Percentiles rank a stretch among this genome's conserved stretches.
phyloP scores from a whole-genome alignment of 53 echinoderm and acorn worm genomes.

The Arbacia lixula region DNA sequence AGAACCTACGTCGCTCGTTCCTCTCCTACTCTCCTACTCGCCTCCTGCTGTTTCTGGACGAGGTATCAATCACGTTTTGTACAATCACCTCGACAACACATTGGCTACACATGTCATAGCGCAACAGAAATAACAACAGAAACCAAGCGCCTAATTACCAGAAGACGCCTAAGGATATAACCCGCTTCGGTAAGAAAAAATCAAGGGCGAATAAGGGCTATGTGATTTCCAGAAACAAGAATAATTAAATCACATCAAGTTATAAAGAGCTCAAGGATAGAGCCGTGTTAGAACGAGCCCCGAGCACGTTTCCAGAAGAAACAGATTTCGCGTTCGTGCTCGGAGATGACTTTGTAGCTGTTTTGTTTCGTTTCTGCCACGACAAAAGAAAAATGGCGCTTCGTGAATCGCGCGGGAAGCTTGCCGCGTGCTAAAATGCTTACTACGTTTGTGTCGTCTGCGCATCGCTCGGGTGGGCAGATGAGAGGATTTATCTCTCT shows the following conservation, averaged over 20 bases:
- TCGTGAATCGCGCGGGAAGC: no score
- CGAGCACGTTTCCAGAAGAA: neutral
- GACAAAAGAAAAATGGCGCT: neutral
- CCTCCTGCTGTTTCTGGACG: no score
- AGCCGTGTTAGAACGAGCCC: conserved; percentile 11
- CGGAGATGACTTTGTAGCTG: neutral
- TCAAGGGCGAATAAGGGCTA: no score
- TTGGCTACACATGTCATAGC: no score
- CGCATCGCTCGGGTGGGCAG: no score
- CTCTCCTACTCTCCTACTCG: no score
- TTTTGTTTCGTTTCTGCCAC: neutral
- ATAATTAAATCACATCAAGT: conserved; percentile 39
- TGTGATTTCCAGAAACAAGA: conserved; percentile 30
- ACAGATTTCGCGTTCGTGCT: conserved; percentile 18
- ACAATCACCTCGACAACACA: neutral
- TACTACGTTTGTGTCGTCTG: no score
- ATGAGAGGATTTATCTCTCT: neutral
- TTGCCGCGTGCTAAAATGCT: no score
- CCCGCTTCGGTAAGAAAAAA: no score
- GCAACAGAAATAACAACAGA: conserved; percentile 1
- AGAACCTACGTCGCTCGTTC: no score
- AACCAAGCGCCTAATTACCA: conserved; percentile 30
- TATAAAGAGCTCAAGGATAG: conserved; percentile 1
- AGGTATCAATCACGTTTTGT: conserved; percentile 30
- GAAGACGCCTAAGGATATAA: conserved; percentile 19